Evolutionary conservation across 1,140 invertebrate species (phyloP), one percentile per base, ranked within the genome.

Genomic region (Cydia pomonella): DNA sequence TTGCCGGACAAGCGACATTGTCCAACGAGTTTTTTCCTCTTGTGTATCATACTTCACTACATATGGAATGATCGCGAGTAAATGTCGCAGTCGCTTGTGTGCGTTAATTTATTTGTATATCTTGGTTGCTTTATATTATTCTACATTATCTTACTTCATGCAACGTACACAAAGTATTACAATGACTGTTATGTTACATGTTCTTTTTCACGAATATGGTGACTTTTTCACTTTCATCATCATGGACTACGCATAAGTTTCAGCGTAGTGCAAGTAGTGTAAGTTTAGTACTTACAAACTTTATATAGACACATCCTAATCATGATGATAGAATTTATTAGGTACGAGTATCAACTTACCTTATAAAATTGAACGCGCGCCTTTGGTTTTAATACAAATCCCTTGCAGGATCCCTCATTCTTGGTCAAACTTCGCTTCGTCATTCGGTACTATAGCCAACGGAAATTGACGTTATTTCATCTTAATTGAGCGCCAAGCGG

Each of bases 1-100:
- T 86, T 91, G 88, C 85, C 88, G 87, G 85, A 62, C 83, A 84
- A 79, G 76, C 81, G 85, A 76, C 80, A 81, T 80, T 84, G 82
- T 84, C 33, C 64, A 69, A 69, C 25, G 29, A 69, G 64, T 69
- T 69, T 69, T 64, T 69, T 69, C 64, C 64, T 69, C 64, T 69
- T 69, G 29, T 69, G 64, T 69, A 69, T 69, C 29, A 59, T 59
- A 23, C 53, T 59, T 59, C 53, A 23, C 18, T 59, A 59, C 41
- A 44, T 23, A 59, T 12, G 21, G 53, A 10, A 9, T 16, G 16
- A 18, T 18, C 16, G 18, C 21, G 9, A n/a, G 4, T 59, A 10
- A 23, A 59, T 10, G 53, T 23, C 9, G 18, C 18, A 59, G 53
- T 3, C 53, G 53, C 21, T 59, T 21, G 53, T 23, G n/a, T 21